Evolutionary conservation across 2,888 invertebrate genomes (phyloP).

Genomic region (Tinea pellionella): DNA sequence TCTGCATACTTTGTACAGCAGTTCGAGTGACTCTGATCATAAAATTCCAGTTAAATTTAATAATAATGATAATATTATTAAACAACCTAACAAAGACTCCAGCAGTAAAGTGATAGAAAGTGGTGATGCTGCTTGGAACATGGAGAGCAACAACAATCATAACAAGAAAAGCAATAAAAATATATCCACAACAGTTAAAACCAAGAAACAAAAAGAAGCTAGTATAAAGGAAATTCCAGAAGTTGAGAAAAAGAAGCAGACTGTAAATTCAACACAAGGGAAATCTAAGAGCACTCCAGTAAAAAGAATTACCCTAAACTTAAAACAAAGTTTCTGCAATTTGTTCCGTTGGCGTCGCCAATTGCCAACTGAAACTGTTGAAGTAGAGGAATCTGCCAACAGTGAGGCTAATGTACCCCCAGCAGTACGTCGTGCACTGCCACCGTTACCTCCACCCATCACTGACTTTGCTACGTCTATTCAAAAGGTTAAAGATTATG

Average conservation of each 20-base stretch:
- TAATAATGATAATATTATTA: not conserved
- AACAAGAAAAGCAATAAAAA: conserved; percentile 61
- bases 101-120: conserved; percentile 37
- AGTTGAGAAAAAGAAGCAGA: conserved; percentile 53
- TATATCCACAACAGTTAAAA: conserved; percentile 71
- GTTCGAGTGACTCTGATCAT: conserved; percentile 75
- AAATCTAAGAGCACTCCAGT: conserved; percentile 72
- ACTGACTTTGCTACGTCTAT: conserved; percentile 92
- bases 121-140: conserved; percentile 24
- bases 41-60: conserved; percentile 34
- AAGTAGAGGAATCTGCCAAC: conserved; percentile 27
- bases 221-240: conserved; percentile 41
- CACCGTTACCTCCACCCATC: conserved; percentile 61
- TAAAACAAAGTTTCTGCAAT: conserved; percentile 88
- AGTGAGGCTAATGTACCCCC: not conserved
- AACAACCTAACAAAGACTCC: not conserved
- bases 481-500: conserved; percentile 94
- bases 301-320: conserved; percentile 76
- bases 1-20: conserved; percentile 83
- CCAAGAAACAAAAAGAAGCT: conserved; percentile 66
- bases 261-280: conserved; percentile 40
- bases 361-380: conserved; percentile 29
- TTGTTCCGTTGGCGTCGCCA: conserved; percentile 77
- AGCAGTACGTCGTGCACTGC: conserved; percentile 44
- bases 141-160: conserved; percentile 55